Base-by-base conservation (phyloP, 2,797 vertebrate genomes). In the Characodon lateralis region DNA sequence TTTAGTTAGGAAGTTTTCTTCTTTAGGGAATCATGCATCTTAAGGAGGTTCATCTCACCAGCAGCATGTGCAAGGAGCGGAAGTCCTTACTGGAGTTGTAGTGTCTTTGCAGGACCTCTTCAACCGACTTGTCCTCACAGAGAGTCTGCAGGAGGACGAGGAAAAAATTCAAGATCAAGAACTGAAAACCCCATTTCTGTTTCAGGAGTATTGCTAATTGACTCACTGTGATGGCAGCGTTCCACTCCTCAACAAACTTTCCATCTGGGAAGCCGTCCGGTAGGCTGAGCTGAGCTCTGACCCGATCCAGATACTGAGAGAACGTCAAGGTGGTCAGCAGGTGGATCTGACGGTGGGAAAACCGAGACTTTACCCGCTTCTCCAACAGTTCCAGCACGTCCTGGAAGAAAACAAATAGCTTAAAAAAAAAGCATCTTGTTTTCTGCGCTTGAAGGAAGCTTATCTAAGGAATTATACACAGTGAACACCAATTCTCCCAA, bases 321-420 rank as follows among this genome's bases (percentile, higher is more conserved):
- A 98, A 97, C 41, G 89, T 94, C 87, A 95, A 93, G 58, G 93
- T 91, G 91, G 95, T 97, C 80, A 96, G 88, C 88, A 99, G 83
- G 85, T 98, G 96, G 84, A 99, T 98, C 95, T 99, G 98, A 70
- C 98, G 92, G 91, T 99, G 98, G 65, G 98, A 99, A 89, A 99
- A 99, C 68, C 98, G 93, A 1, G 98, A 99, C 89, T 99, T 99
- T 2, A 99, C 98, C 74, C 98, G 95, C 91, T 99, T 99, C 92
- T 99, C 98, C 91, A 99, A 83, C 75, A 99, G 96, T 95, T 99
- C 98, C 94, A 99, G 85, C 71, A 98, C 95, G 85, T 98, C 98
- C 98, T 99, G 85, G 0, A 73, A 0, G 7, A 5, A 53, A 78
- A 68, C 0, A 2, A 59, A 68, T 1, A 8, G 6, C 7, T 55